These are phyloP conservation scores for Embidobia sp. DNA, from an alignment of 2,888 invertebrate genomes.

Conservation along the genomic window DNA sequence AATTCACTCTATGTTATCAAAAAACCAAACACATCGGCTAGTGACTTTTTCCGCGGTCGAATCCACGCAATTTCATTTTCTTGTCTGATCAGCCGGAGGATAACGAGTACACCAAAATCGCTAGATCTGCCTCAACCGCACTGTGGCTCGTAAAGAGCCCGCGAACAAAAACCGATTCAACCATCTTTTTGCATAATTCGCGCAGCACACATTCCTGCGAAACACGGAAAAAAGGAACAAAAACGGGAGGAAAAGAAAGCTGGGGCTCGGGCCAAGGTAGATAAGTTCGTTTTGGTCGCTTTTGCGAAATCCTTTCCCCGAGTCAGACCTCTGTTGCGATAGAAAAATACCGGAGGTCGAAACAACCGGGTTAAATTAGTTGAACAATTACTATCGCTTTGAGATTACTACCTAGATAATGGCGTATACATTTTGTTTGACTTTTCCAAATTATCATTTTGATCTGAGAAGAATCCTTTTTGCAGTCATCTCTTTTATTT, in stretches of 20 bases:
- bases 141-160: constrained; percentile 25
- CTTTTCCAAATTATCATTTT: no score
- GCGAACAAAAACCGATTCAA: constrained; percentile 47
- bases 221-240: constrained; percentile 37
- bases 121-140: constrained; percentile 32
- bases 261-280: constrained; percentile 7
- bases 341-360: no score
- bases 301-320: constrained; percentile 46
- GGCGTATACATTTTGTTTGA: no score
- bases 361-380: no score
- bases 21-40: neutral
- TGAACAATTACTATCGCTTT: no score
- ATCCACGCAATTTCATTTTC: constrained; percentile 39
- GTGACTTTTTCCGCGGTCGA: neutral
- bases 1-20: neutral
- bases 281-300: constrained; percentile 44
- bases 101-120: constrained; percentile 47
- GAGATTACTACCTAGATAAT: no score
- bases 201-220: constrained; percentile 32
- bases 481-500: no score
- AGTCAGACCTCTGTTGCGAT: no score
- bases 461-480: no score
- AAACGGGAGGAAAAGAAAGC: constrained; percentile 34
- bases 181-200: constrained; percentile 54
- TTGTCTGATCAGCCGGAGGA: constrained; percentile 33